phyloP scores from a whole-genome alignment of 2,113 vertebrate genomes.

The Isurus oxyrinchus region DNA sequence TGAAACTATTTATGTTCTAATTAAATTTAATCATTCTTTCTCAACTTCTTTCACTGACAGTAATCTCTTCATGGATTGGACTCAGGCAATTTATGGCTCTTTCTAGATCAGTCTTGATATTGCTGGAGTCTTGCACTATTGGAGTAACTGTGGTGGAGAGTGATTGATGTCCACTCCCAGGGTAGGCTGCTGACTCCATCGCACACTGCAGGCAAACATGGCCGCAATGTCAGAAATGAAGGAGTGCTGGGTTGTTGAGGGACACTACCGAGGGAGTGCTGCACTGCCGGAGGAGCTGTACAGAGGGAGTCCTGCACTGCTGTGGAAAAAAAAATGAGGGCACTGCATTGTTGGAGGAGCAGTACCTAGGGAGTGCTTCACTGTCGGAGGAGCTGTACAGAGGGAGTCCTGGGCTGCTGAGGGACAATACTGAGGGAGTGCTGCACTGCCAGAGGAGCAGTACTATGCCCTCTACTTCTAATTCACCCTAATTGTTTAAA shows the following conservation, averaged over 20 bases:
- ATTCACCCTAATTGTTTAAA: too few relatives aligned
- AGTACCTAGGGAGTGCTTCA: neutral
- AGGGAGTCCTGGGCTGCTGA: neutral
- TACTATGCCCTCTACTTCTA: too few relatives aligned
- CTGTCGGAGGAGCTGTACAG: neutral
- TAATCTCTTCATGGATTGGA: neutral
- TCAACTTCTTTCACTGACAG: neutral
- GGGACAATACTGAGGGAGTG: neutral
- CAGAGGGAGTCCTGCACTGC: neutral
- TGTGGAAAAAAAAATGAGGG: neutral
- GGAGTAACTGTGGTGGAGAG: neutral
- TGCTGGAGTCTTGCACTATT: neutral
- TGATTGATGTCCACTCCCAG: neutral
- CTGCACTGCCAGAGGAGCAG: neutral
- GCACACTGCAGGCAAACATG: too few relatives aligned
- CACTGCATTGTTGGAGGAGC: neutral
- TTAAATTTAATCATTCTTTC: constrained; percentile 12
- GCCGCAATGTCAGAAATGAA: neutral
- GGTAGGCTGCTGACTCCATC: neutral
- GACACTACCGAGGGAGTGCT: neutral
- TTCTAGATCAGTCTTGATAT: neutral
- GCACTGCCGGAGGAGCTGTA: neutral
- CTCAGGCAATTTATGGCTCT: neutral
- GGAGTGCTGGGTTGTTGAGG: neutral
- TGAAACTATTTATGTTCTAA: neutral